Evolutionary conservation across 2,888 invertebrate genomes (phyloP), one percentile per base, ranked within the genome.

Genomic region (Anaspis maculata): DNA sequence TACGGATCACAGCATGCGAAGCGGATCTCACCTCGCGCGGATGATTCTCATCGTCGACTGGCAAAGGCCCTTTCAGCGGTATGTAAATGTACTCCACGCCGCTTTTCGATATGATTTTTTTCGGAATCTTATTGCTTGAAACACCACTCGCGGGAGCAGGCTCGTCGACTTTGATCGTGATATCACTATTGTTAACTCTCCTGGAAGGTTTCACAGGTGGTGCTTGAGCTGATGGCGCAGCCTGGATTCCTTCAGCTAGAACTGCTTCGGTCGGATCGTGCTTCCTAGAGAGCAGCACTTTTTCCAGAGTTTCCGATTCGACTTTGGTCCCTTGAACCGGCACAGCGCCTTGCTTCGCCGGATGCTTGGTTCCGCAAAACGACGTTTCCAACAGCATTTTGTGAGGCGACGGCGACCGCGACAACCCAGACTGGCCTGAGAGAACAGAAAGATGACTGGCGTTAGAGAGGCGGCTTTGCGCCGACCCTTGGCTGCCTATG

Each of bases 361-460:
- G 57, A 1, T 86, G 83, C 55, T 86, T 87, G 29, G 80, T 83
- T 1, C 90, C 90, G 63, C 89, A 90, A 62, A 91, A 91, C 0
- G 89, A 89, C 1, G 90, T 91, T 67, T 90, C 90, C 37, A 90
- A 70, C 33, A 89, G 70, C 79, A 88, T 87, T 62, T 83, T 84
- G 68, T 90, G 89, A n/a, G 90, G 90, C 9, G 89, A 89, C 2
- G 90, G 88, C 15, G 83, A 84, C 40, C 85, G 76, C 3, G 79
- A 79, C 13, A 68, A 57, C 10, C 57, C 60, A 9, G 75, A 74
- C 34, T 69, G 72, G 1, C 70, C 72, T 1, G 74, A 74, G 25
- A 71, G 61, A 12, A 71, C 70, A 2, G 74, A 75, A 26, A 74
- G 55, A 39, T 72, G 72, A 46, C 74, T 74, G 3, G 71, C 68